Evolutionary conservation across 2,113 vertebrate genomes (phyloP), one percentile per base, ranked within the genome.

Genomic region (Dissostichus mawsoni): DNA sequence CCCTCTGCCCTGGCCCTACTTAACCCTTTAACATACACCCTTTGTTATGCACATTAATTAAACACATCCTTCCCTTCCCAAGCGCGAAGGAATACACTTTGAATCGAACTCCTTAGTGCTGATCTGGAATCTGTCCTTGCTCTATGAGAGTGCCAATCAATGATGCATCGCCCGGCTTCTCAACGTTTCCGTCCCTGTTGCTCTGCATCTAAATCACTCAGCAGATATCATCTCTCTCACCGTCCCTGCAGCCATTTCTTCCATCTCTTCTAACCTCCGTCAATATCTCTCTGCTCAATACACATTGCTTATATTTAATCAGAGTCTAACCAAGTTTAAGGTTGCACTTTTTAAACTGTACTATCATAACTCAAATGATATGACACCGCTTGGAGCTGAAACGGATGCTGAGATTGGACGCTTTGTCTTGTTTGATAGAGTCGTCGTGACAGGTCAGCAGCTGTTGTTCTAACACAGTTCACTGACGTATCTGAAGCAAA

Each of bases 31-130:
- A 74, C 74, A 77, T 71, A 82, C 56, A 83, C 73, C 65, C 82
- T 81, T 85, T 84, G 75, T 86, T 90, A 77, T 85, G 69, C 56
- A 69, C 85, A 82, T 91, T 92, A 92, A 93, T 93, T 92, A 90
- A 94, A 89, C 78, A 87, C 61, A 78, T 86, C 80, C 87, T 53
- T 50, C 17, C 55, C 48, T 78, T 70, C 68, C 65, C 48, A 33
- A 79, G 59, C 81, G 65, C 52, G 10, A 45, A 53, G 76, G 73
- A 74, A 89, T 89, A 62, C 59, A 29, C 33, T 67, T 48, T 76
- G 57, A 87, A 92, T 91, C 74, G 64, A 90, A 83, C 61, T 62
- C 81, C 68, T 89, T 79, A 52, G 82, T 57, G 76, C 91, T 89
- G 92, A 90, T 78, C 82, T 66, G 77, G 71, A 70, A 81, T 70